Evolutionary conservation across 2,113 vertebrate species (phyloP), one percentile per base, ranked within the genome.

Genomic region (Aldabrachelys gigantea): DNA sequence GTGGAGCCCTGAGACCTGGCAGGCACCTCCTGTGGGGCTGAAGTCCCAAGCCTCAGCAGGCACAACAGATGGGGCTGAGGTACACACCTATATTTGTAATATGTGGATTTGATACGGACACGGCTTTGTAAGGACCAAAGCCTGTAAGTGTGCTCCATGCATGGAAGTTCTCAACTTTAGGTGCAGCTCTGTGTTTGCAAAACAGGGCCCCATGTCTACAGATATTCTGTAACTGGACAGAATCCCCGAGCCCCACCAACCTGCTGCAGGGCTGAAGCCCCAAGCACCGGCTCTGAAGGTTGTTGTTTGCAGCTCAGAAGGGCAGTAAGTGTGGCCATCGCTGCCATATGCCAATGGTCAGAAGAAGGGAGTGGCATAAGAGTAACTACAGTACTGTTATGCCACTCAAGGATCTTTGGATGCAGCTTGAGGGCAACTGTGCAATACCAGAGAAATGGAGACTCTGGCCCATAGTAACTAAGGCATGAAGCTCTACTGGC

Each of bases 161-260:
- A 50, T 59, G 75, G 54, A n/a, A 79, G 53, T n/a, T 82, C 81
- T 54, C 53, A 89, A 59, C 85, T 90, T 91, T 38, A 38, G 38
- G 38, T 86, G 94, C 62, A 81, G 59, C 27, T 56, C 65, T 69
- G 27, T 50, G 59, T 89, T 10, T 96, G 53, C 84, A 85, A 94
- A 96, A 95, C 82, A 91, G 92, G 92, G 93, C 92, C 84, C 50
- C 94, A 91, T 82, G 57, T 35, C 49, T 87, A 95, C 84, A 91
- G 87, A 85, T 80, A 91, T 8, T 82, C 82, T 94, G 90, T 89
- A 92, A 86, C n/a, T 92, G 92, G 44, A 44, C 44, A 59, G 27
- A 31, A 13, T 27, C 24, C 27, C 57, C 57, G 29, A 29, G 27
- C 27, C 5, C 10, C 12, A 29, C 57, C 57, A 31, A 59, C 27